phyloP scores from a whole-genome alignment of 2,888 invertebrate genomes.

The Lepidocyrtoides sp. region DNA sequence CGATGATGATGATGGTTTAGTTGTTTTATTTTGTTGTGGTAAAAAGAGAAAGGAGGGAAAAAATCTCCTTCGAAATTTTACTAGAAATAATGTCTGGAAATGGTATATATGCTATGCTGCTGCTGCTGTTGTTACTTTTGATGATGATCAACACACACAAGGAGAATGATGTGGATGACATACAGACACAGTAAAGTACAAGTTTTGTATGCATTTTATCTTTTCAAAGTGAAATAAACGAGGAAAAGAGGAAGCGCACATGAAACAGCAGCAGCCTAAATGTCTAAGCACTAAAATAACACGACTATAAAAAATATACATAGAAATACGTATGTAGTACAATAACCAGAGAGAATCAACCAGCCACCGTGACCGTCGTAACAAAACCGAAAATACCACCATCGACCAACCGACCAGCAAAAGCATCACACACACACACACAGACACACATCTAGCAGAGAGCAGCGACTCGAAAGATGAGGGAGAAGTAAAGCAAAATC shows the following conservation, averaged over 20 bases:
- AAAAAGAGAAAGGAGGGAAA: background rate
- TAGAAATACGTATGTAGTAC: background rate
- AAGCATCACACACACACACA: conserved; percentile 11
- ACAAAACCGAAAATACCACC: conserved; percentile 62
- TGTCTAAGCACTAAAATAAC: background rate
- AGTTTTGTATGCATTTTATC: conserved; percentile 2
- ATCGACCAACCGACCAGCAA: conserved; percentile 32
- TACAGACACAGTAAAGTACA: conserved; percentile 55
- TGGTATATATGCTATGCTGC: background rate
- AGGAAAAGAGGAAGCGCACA: background rate
- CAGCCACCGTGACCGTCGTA: conserved; percentile 49
- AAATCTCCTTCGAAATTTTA: conserved; percentile 14
- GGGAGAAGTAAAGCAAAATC: conserved; percentile 19
- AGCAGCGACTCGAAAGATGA: background rate
- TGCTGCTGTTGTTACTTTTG: background rate
- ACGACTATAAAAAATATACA: background rate
- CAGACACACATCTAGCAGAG: no score
- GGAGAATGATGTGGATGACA: conserved; percentile 39
- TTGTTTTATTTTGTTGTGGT: conserved; percentile 21
- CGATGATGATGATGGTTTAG: background rate
- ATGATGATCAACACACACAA: background rate
- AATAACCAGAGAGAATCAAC: background rate
- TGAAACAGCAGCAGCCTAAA: background rate
- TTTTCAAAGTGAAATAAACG: conserved; percentile 1
- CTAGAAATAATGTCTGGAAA: conserved; percentile 1